Evolutionary conservation across 2,113 vertebrate species (phyloP).

Genomic region (Onychostoma macrolepis): DNA sequence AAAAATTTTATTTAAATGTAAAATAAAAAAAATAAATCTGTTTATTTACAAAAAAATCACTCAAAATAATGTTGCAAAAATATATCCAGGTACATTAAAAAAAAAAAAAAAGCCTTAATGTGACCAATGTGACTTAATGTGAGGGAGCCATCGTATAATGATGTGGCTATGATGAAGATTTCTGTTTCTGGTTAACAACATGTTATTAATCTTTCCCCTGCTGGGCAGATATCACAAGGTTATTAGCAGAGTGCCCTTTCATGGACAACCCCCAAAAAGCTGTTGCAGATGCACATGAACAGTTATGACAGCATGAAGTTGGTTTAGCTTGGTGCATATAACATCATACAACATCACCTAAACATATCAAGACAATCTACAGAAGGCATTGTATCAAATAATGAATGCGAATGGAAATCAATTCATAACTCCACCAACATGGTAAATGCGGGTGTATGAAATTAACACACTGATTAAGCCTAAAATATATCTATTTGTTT

Average conservation of each 20-base stretch:
- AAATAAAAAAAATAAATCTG: not conserved
- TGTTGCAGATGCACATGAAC: not conserved
- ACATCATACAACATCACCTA: not conserved
- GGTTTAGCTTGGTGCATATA: not conserved
- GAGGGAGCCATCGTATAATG: not conserved
- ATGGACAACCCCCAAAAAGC: not conserved
- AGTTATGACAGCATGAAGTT: not conserved
- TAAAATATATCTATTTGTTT: not conserved
- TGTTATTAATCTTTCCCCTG: slow-evolving; percentile 24
- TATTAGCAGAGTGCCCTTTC: slow-evolving; percentile 14
- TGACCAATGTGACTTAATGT: no score
- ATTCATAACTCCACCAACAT: not conserved
- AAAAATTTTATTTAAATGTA: not conserved
- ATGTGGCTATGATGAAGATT: slow-evolving; percentile 21
- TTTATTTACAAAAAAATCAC: not conserved
- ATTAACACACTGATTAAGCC: not conserved
- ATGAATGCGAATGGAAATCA: not conserved
- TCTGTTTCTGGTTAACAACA: slow-evolving; percentile 12
- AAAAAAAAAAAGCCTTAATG: not conserved
- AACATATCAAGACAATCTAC: slow-evolving; percentile 1
- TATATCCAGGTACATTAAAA: not conserved
- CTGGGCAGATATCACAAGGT: slow-evolving; percentile 31
- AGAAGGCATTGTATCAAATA: not conserved
- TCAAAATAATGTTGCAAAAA: not conserved
- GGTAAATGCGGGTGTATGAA: not conserved